Conservation (phyloP, 2,797 vertebrate genomes). For the Thunnus albacares region DNA sequence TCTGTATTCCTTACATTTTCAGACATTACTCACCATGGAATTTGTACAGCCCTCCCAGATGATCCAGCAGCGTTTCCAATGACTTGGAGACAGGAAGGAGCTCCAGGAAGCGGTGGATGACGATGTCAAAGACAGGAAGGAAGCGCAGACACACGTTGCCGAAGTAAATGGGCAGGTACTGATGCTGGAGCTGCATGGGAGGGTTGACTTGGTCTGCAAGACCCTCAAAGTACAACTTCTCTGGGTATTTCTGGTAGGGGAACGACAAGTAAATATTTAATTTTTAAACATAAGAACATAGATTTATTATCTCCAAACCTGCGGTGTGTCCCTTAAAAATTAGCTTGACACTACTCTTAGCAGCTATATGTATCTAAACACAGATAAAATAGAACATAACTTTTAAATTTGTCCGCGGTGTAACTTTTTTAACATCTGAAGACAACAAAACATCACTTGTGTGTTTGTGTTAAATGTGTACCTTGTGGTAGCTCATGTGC, state of each 20-base stretch:
- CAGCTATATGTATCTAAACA: too few relatives aligned
- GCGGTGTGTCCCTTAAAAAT: too few relatives aligned
- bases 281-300: not conserved
- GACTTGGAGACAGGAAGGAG: slow-evolving; percentile 98
- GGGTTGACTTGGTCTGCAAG: slow-evolving; percentile 98
- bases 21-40: slow-evolving; percentile 91
- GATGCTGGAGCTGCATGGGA: slow-evolving; percentile 94
- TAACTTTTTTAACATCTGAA: too few relatives aligned
- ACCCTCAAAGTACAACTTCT: slow-evolving; percentile 99
- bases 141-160: slow-evolving; percentile 99
- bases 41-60: slow-evolving; percentile 97
- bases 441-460: too few relatives aligned
- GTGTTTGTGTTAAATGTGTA: slow-evolving; percentile 68
- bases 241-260: slow-evolving; percentile 93
- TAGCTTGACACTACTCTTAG: too few relatives aligned
- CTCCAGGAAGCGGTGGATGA: slow-evolving; percentile 99
- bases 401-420: not conserved
- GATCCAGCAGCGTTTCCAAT: slow-evolving; percentile 96
- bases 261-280: not conserved
- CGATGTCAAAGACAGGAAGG: slow-evolving; percentile 98
- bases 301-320: not conserved
- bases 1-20: not conserved
- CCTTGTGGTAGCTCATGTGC: slow-evolving; percentile 99
- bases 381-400: too few relatives aligned
- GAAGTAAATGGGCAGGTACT: slow-evolving; percentile 98